phyloP scores from a whole-genome alignment of 2,113 vertebrate species.

The Benitochromis conjunctus region DNA sequence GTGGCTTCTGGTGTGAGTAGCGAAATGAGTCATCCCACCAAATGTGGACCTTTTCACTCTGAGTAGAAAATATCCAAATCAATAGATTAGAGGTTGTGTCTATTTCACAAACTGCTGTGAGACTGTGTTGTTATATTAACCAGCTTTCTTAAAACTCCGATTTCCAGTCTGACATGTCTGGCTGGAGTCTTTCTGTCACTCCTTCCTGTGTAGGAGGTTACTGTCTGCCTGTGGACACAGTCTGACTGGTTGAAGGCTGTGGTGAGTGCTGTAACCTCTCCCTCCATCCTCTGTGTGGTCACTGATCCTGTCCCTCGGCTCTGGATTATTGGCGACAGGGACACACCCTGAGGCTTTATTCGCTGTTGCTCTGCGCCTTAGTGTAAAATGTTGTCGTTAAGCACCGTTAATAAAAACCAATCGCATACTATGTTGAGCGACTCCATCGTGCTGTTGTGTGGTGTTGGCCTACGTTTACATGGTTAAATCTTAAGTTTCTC shows the following conservation, averaged over 20 bases:
- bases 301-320: constrained; percentile 52
- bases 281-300: constrained; percentile 47
- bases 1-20: not conserved
- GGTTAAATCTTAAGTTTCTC: not conserved
- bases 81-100: not conserved
- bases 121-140: not conserved
- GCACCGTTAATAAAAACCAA: not conserved
- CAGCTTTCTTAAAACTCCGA: not conserved
- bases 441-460: not conserved
- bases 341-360: constrained; percentile 45
- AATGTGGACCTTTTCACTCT: not conserved
- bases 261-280: constrained; percentile 36
- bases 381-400: not conserved
- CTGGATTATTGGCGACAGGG: constrained; percentile 43
- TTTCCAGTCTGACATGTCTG: not conserved
- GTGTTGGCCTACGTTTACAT: not conserved
- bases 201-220: not conserved
- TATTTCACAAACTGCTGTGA: not conserved
- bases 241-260: constrained; percentile 39
- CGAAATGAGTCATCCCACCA: not conserved
- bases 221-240: not conserved
- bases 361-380: constrained; percentile 7
- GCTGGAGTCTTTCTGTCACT: not conserved
- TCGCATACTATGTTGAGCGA: not conserved
- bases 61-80: not conserved